These are phyloP conservation scores for Anagrus nilaparvatae DNA, from an alignment of 1,140 invertebrate genomes.

Conservation along the genomic window DNA sequence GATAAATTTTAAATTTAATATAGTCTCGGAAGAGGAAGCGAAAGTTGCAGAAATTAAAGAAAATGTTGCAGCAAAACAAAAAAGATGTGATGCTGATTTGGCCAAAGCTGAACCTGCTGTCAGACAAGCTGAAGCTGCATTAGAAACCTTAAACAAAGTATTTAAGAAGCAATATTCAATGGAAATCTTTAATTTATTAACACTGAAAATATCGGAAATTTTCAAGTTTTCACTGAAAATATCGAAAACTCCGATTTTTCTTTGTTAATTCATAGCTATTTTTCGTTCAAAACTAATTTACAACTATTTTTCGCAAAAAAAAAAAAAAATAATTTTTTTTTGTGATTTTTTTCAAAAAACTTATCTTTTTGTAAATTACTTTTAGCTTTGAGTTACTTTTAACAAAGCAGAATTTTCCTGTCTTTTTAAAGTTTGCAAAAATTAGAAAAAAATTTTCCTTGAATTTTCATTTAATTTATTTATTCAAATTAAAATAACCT, in stretches of 20 bases:
- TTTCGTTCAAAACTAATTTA: too few relatives aligned
- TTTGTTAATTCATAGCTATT: conserved; percentile 4
- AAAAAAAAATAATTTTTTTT: too few relatives aligned
- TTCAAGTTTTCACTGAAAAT: background rate
- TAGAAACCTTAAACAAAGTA: conserved; percentile 87
- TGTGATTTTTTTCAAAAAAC: too few relatives aligned
- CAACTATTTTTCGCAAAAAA: too few relatives aligned
- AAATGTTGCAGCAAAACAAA: conserved; percentile 74
- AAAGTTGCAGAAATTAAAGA: conserved; percentile 84
- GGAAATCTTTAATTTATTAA: background rate
- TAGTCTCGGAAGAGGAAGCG: conserved; percentile 71
- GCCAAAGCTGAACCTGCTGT: conserved; percentile 85
- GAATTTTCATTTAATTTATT: too few relatives aligned
- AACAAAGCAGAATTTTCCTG: too few relatives aligned
- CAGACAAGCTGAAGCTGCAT: conserved; percentile 75
- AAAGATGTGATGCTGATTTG: conserved; percentile 81
- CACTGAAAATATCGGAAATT: background rate
- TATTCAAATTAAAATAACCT: too few relatives aligned
- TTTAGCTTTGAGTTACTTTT: too few relatives aligned
- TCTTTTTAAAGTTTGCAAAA: too few relatives aligned
- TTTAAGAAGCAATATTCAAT: too few relatives aligned
- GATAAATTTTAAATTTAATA: conserved; percentile 13
- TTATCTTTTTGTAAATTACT: too few relatives aligned
- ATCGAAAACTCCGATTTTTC: background rate
- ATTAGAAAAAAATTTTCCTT: too few relatives aligned